Evolutionary conservation across 2,888 invertebrate species (phyloP).

Genomic region (Rotaria macrura): DNA sequence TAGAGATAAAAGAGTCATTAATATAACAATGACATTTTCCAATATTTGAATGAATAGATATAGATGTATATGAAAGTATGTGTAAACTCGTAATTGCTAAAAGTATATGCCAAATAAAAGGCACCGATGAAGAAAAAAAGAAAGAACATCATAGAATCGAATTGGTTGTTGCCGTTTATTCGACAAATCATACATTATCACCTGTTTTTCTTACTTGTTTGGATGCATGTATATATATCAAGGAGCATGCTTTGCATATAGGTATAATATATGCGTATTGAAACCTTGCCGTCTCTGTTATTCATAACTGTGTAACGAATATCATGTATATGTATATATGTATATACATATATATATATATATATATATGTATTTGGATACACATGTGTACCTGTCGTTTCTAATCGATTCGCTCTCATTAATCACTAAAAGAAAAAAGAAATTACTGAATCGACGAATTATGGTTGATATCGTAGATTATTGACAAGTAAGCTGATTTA

Average conservation of each 20-base stretch:
- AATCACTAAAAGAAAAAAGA: background rate
- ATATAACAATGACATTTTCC: slow-evolving; percentile 6
- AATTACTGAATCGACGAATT: background rate
- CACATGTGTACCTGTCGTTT: background rate
- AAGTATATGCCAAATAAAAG: background rate
- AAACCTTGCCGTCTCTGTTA: background rate
- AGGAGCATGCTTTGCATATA: background rate
- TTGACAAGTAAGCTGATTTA: background rate
- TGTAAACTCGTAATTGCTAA: background rate
- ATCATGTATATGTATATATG: background rate
- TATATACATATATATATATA: background rate
- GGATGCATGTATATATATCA: background rate
- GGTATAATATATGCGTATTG: background rate
- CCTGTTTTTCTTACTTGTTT: background rate
- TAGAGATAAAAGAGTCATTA: background rate
- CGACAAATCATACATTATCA: background rate
- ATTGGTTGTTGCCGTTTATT: background rate
- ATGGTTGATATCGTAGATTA: background rate
- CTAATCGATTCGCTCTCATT: background rate
- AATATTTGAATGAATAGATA: slow-evolving; percentile 7
- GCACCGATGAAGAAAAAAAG: background rate
- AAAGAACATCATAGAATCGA: background rate
- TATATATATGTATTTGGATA: background rate
- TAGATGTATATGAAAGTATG: background rate
- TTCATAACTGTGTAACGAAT: background rate